phyloP scores from a whole-genome alignment of 2,113 vertebrate genomes.

The Aptenodytes patagonicus region DNA sequence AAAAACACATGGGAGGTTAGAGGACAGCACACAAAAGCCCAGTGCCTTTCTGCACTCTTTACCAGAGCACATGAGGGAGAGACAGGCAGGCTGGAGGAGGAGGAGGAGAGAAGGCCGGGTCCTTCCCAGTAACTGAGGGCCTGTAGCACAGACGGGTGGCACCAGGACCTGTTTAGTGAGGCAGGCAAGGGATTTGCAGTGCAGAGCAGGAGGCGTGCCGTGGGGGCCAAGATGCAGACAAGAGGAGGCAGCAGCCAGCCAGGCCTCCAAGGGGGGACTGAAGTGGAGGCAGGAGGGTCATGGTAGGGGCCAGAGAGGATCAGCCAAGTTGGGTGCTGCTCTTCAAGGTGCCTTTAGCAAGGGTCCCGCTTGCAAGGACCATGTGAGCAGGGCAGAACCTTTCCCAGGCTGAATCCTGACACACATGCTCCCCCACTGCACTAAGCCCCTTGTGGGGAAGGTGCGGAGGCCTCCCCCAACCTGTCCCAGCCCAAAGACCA shows the following conservation, averaged over 20 bases:
- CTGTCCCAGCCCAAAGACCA: background rate
- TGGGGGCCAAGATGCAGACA: background rate
- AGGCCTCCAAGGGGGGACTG: background rate
- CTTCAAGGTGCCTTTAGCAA: background rate
- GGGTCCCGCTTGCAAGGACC: background rate
- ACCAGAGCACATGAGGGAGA: background rate
- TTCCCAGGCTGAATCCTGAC: background rate
- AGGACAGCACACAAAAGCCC: background rate
- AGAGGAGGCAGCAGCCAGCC: background rate
- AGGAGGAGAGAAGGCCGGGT: background rate
- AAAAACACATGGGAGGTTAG: background rate
- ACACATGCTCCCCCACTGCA: background rate
- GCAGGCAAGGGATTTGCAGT: background rate
- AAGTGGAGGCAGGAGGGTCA: background rate
- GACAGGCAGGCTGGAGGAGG: background rate
- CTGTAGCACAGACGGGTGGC: background rate
- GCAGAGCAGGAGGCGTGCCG: background rate
- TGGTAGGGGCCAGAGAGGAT: background rate
- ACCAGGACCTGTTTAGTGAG: background rate
- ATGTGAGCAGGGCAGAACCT: background rate
- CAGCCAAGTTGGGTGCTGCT: background rate
- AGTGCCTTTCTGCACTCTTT: background rate
- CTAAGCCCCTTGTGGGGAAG: background rate
- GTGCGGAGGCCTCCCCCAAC: background rate
- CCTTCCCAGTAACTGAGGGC: background rate